Evolutionary conservation across 2,113 vertebrate species (phyloP), one percentile per base, ranked within the genome.

Genomic region (Thalassarche chlororhynchos): DNA sequence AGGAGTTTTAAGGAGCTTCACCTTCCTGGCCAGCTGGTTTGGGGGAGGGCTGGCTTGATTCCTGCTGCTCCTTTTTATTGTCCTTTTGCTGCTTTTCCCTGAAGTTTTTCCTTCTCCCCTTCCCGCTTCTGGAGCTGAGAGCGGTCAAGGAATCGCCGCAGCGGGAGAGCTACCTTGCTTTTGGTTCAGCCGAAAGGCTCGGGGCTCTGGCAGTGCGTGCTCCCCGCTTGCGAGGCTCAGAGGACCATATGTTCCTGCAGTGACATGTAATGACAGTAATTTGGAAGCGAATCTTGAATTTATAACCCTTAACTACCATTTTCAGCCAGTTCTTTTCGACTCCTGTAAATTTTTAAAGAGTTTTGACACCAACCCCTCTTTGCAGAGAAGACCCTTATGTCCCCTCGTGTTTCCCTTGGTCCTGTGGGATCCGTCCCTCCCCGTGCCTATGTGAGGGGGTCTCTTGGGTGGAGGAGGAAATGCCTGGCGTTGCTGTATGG

Each of bases 161-260:
- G 78, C 3, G 0, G 77, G 89, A 68, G 72, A 44, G 71, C 38
- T 82, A 12, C 85, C 42, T 75, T 55, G 70, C 38, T 77, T 87
- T 93, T 70, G 78, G 84, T 85, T 76, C 75, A 91, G 46, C 57
- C 2, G 23, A 17, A 79, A 69, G 78, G 64, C 89, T 88, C 1
- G 2, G 93, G 89, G 66, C 91, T 77, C 87, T 58, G 91, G 66
- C 61, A 94, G 70, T 1, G 4, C 15, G 8, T 9, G 7, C 83
- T 86, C 64, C 83, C 90, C 7, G 51, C 90, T 79, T 23, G 38
- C 4, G 5, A 87, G 77, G 86, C 87, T 94, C 7, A 8, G 66
- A 83, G 75, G 78, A 94, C 91, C 96, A 94, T 96, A 94, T 96
- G 96, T 89, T 97, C 87, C 93, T 97, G 93, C 93, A 65, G 87